Conservation (phyloP, 2,113 vertebrate species). For the Tiliqua scincoides region DNA sequence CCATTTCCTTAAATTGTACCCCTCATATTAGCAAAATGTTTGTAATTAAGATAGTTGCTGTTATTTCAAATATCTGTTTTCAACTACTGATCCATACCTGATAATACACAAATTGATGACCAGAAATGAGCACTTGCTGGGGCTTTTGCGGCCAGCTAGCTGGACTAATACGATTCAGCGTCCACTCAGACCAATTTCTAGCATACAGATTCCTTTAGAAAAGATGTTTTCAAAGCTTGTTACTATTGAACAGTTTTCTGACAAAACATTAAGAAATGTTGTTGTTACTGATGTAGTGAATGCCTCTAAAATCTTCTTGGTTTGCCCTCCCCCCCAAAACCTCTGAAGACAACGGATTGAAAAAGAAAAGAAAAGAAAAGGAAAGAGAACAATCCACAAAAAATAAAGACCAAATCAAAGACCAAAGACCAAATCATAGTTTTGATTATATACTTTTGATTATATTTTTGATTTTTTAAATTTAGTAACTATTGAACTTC, state of each 20-base stretch:
- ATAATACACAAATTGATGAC: too few species aligned
- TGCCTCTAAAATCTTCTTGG: slow-evolving; percentile 47
- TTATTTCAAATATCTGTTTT: too few species aligned
- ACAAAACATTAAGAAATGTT: neutral
- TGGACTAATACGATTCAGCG: too few species aligned
- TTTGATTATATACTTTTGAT: too few species aligned
- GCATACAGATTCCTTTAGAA: neutral
- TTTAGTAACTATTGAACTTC: slow-evolving; percentile 84
- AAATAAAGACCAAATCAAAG: slow-evolving; percentile 71
- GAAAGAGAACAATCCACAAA: neutral
- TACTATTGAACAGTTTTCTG: neutral
- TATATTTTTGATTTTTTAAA: too few species aligned
- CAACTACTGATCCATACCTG: too few species aligned
- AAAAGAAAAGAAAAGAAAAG: slow-evolving; percentile 27
- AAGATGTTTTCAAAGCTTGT: neutral
- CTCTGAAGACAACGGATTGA: slow-evolving; percentile 78
- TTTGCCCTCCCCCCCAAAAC: slow-evolving; percentile 80
- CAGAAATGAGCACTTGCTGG: too few species aligned
- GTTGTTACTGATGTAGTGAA: neutral
- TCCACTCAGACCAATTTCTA: neutral
- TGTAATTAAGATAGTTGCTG: too few species aligned
- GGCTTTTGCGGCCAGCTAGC: too few species aligned
- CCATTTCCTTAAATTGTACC: too few species aligned
- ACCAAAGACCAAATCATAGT: too few species aligned
- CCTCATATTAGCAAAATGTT: too few species aligned